A percentile compares a stretch with the other conserved stretches of the same genome.
Conservation (phyloP, 2,797 vertebrate species). For the Chelidonichthys spinosus region DNA sequence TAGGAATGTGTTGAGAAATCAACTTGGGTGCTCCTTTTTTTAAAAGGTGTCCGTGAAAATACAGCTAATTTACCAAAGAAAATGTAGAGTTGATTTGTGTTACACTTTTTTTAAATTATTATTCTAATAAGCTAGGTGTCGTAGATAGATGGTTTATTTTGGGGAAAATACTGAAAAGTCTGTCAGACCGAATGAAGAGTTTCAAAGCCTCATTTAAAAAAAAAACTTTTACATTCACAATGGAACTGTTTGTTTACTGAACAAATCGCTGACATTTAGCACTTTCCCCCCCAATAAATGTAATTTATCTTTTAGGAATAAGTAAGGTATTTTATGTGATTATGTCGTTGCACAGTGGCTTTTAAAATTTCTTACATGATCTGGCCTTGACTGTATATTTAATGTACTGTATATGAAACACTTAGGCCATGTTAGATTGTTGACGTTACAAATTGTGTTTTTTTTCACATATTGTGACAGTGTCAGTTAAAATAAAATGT, state of each 20-base stretch:
- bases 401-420: slow-evolving; percentile 45
- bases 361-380: slow-evolving; percentile 36
- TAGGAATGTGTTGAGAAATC: slow-evolving; percentile 34
- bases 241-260: slow-evolving; percentile 5
- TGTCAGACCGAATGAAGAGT: slow-evolving; percentile 23
- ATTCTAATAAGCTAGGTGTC: slow-evolving; percentile 16
- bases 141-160: slow-evolving; percentile 37
- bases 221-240: slow-evolving; percentile 16
- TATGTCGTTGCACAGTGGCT: slow-evolving; percentile 33
- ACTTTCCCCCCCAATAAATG: slow-evolving; percentile 3
- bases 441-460: background rate
- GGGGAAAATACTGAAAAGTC: slow-evolving; percentile 14
- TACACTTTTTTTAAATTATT: slow-evolving; percentile 1
- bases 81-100: slow-evolving; percentile 47
- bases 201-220: background rate
- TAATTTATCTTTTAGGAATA: slow-evolving; percentile 14
- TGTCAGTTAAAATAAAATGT: slow-evolving; percentile 52
- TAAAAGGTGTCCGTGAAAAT: slow-evolving; percentile 69
- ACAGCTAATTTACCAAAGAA: slow-evolving; percentile 83
- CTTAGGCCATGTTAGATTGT: slow-evolving; percentile 8
- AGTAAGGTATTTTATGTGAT: slow-evolving; percentile 20
- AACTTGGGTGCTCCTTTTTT: slow-evolving; percentile 58
- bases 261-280: slow-evolving; percentile 15
- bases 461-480: slow-evolving; percentile 10
- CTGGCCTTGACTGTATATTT: slow-evolving; percentile 65